phyloP scores from a whole-genome alignment of 2,797 vertebrate species.

The Limosa lapponica region DNA sequence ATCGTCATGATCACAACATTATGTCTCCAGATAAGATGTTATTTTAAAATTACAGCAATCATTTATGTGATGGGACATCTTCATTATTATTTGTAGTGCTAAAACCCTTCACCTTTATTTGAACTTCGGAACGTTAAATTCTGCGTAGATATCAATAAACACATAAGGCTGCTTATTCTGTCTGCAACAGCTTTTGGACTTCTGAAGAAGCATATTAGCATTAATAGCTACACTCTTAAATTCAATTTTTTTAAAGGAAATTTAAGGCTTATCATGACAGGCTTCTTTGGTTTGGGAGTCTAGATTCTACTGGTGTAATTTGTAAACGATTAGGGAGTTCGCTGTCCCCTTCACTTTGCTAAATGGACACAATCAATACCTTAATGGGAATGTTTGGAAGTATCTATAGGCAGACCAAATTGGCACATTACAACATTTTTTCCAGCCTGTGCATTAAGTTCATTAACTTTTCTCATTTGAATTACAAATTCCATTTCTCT shows the following conservation, averaged over 20 bases:
- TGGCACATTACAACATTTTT: slow-evolving; percentile 70
- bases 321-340: slow-evolving; percentile 47
- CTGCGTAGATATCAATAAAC: not conserved
- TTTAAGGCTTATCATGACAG: not conserved
- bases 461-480: slow-evolving; percentile 80
- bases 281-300: slow-evolving; percentile 16
- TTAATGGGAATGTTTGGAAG: slow-evolving; percentile 76
- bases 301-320: slow-evolving; percentile 30
- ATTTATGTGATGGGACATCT: not conserved
- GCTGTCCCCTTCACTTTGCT: slow-evolving; percentile 50
- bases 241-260: not conserved
- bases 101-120: not conserved
- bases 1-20: not conserved
- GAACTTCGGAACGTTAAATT: not conserved
- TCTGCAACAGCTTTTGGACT: not conserved
- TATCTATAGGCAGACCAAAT: slow-evolving; percentile 66
- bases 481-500: slow-evolving; percentile 78
- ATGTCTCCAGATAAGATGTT: not conserved
- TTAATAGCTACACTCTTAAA: not conserved
- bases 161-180: not conserved
- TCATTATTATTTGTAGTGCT: not conserved
- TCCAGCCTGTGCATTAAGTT: slow-evolving; percentile 72
- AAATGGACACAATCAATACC: slow-evolving; percentile 76
- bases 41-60: not conserved
- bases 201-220: not conserved